Conservation (phyloP, 1,140 invertebrate species). For the Drosophila pseudoobscura region DNA sequence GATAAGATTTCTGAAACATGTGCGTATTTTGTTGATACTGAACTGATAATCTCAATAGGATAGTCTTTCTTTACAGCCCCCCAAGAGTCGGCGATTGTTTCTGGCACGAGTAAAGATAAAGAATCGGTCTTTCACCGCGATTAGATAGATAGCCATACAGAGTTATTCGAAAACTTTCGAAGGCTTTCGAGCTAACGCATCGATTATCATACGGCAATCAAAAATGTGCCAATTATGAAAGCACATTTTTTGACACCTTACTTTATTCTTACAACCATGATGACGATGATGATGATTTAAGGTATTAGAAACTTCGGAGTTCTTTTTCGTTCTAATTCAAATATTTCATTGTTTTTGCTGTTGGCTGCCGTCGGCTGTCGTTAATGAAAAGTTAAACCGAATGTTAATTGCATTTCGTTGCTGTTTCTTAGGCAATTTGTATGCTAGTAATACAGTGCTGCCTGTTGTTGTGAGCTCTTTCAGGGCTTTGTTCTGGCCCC, state of each 20-base stretch:
- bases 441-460: conserved; percentile 20
- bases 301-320: neutral
- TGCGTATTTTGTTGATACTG: neutral
- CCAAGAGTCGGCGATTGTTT: neutral
- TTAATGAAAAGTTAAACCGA: conserved; percentile 22
- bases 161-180: too few species aligned
- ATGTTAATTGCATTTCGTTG: conserved; percentile 14
- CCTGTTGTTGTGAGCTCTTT: conserved; percentile 13
- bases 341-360: neutral
- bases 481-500: neutral
- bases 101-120: neutral
- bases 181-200: too few species aligned
- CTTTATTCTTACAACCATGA: too few species aligned
- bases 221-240: too few species aligned
- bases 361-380: neutral
- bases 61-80: neutral
- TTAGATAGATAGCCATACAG: too few species aligned
- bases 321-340: too few species aligned
- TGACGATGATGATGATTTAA: too few species aligned
- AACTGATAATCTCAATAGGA: conserved; percentile 12
- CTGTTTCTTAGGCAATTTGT: conserved; percentile 11
- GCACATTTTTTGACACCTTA: too few species aligned
- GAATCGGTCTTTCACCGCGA: too few species aligned
- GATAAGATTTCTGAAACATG: too few species aligned
- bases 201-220: too few species aligned